Evolutionary conservation across 2,113 vertebrate species (phyloP).

Genomic region (Engystomops pustulosus): DNA sequence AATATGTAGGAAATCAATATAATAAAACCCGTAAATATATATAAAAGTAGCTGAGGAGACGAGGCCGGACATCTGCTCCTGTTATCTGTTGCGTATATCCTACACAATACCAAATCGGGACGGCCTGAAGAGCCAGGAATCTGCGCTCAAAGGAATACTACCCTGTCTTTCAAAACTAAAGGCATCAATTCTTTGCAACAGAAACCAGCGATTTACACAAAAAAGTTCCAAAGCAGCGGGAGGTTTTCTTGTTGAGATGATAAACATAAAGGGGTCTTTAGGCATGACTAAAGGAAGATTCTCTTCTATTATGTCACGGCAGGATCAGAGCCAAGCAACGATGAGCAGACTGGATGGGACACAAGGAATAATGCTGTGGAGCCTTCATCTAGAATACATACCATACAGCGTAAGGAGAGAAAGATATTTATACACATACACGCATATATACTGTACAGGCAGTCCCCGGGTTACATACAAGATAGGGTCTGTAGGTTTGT

Average conservation of each 20-base stretch:
- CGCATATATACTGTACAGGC: too few species aligned
- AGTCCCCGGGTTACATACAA: too few species aligned
- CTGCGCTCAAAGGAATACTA: constrained; percentile 33
- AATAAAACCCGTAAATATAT: constrained; percentile 52
- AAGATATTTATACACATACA: too few species aligned
- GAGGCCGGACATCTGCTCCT: constrained; percentile 68
- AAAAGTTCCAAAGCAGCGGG: constrained; percentile 33
- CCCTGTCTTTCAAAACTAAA: constrained; percentile 9
- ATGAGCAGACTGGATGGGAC: neutral
- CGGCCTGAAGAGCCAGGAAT: constrained; percentile 64
- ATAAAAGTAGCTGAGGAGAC: constrained; percentile 45
- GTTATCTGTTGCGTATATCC: constrained; percentile 64
- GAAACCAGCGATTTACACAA: neutral
- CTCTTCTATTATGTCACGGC: constrained; percentile 33
- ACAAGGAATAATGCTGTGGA: neutral
- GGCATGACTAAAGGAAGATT: constrained; percentile 48
- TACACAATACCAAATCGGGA: constrained; percentile 69
- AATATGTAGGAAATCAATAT: neutral
- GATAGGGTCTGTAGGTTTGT: too few species aligned
- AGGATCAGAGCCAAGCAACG: neutral
- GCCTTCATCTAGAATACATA: neutral
- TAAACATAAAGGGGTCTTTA: constrained; percentile 36
- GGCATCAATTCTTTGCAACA: constrained; percentile 17
- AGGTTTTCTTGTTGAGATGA: constrained; percentile 23
- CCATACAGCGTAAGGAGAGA: too few species aligned